Evolutionary conservation across 2,888 invertebrate genomes (phyloP), one percentile per base, ranked within the genome.

Genomic region (Ochlodes sylvanus): DNA sequence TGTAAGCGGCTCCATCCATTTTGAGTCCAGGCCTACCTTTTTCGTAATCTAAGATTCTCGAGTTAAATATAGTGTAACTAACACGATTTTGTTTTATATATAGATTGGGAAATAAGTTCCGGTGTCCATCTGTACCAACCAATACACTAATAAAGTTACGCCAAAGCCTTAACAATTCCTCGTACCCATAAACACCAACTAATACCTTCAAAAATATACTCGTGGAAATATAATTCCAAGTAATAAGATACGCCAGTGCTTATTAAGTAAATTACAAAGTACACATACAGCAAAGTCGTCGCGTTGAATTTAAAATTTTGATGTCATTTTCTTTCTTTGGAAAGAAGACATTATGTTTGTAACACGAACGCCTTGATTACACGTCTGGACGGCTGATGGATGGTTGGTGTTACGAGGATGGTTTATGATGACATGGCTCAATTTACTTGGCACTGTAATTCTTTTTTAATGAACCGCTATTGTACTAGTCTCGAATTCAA

Each of bases 221-320:
- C 1, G 10, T 1, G 12, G 38, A 38, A 38, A 38, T 12, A 10
- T 38, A 38, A 38, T 38, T 38, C 47, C 19, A 12, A 52, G 7
- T 52, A 52, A 52, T 27, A 47, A 47, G 14, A 7, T 2, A 50
- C 52, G 12, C 7, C 19, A 52, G 27, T 32, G 58, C 58, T 65
- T 65, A 65, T 65, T 65, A 65, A 60, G 60, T 61, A 60, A 67
- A 67, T 67, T 60, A 61, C 47, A 64, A 44, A 64, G 38, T 34
- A 17, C n/a, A 56, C 7, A 34, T 38, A 38, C 47, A 19, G 10
- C 17, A 9, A 44, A 60, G 9, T 60, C 32, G 42, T 55, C 27
- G 34, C 9, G 50, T 52, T 58, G 52, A 67, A 67, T 66, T 54
- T 61, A 17, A 67, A 67, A 61, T 61, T 61, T 55, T 41, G 44